Percentiles rank a stretch among this genome's conserved stretches.
Evolutionary conservation across 1,140 invertebrate genomes (phyloP).

Genomic region (Harlomillsia oculata): DNA sequence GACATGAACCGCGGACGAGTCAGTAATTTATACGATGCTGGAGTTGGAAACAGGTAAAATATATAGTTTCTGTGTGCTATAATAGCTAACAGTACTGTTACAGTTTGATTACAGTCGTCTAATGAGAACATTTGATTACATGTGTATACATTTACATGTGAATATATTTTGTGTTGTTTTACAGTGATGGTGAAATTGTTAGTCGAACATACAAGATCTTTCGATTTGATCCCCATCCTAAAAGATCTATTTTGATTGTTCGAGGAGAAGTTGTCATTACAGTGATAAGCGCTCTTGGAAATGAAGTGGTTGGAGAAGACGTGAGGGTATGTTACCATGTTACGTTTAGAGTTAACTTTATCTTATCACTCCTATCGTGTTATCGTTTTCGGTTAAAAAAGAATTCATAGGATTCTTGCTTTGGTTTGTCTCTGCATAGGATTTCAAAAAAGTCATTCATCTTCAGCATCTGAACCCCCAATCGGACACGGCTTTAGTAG

Average conservation of each 20-base stretch:
- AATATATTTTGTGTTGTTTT: background rate
- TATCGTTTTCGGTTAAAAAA: background rate
- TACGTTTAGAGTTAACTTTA: background rate
- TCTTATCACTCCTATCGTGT: background rate
- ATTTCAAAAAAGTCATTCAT: slow-evolving; percentile 73
- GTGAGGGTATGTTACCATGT: slow-evolving; percentile 10
- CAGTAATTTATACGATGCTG: no score
- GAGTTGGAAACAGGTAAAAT: no score
- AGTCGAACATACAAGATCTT: slow-evolving; percentile 29
- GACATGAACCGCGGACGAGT: no score
- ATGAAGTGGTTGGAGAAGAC: slow-evolving; percentile 38
- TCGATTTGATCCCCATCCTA: slow-evolving; percentile 31
- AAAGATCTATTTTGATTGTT: slow-evolving; percentile 24
- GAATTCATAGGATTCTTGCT: background rate
- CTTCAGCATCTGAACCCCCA: slow-evolving; percentile 69
- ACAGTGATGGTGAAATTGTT: slow-evolving; percentile 25
- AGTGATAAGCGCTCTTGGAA: slow-evolving; percentile 13
- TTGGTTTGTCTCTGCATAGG: slow-evolving; percentile 42
- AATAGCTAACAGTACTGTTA: no score
- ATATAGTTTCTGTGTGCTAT: no score
- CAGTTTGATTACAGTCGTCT: background rate
- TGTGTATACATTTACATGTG: background rate
- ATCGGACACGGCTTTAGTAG: slow-evolving; percentile 67
- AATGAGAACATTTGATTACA: background rate
- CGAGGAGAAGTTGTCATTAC: slow-evolving; percentile 28